Evolutionary conservation across 37 sponge, comb jelly and placozoan genomes (phyloP), one percentile per base, ranked within the genome.

Genomic region (Halichondria panicea): DNA sequence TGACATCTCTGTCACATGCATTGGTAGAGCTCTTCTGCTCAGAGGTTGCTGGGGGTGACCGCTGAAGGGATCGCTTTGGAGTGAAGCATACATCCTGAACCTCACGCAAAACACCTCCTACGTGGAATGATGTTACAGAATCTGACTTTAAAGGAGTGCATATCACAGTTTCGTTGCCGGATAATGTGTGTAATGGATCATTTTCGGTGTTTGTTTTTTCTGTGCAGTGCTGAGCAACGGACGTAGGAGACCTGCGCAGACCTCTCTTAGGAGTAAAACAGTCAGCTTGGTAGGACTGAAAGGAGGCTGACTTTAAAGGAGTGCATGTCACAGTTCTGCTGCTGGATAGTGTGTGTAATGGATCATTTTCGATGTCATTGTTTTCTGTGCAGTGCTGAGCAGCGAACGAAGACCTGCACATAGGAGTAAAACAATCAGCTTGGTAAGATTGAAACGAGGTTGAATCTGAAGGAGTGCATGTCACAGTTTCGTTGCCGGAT

Each of bases 61-160:
- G 62, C 33, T 30, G 8, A 2, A 75, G 48, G 1, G 46, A 22
- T 3, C 39, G 25, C 32, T n/a, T 40, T 61, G 75, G 75, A 13
- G 63, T 75, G 33, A 75, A 75, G 39, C 75, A 75, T 31, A 12
- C 40, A 43, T 33, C 63, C 45, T 75, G 75, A 11, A 43, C 75
- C 42, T 70, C 37, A 7, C 37, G 12, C n/a, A n/a, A n/a, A 33
- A 70, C 46, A 27, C 71, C 46, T 54, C 22, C 45, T 18, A 22
- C 71, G 54, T 70, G 71, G 15, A 1, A 40, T 31, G 52, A 48
- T 15, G 11, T 48, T 15, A 18, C 11, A n/a, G n/a, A n/a, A n/a
- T n/a, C n/a, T n/a, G n/a, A n/a, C n/a, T n/a, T n/a, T n/a, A n/a
- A n/a, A n/a, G n/a, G n/a, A n/a, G n/a, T n/a, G n/a, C n/a, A n/a